Percentiles rank a stretch among this genome's conserved stretches.
phyloP scores from a whole-genome alignment of 2,113 vertebrate species.

The Dicerorhinus sumatrensis region DNA sequence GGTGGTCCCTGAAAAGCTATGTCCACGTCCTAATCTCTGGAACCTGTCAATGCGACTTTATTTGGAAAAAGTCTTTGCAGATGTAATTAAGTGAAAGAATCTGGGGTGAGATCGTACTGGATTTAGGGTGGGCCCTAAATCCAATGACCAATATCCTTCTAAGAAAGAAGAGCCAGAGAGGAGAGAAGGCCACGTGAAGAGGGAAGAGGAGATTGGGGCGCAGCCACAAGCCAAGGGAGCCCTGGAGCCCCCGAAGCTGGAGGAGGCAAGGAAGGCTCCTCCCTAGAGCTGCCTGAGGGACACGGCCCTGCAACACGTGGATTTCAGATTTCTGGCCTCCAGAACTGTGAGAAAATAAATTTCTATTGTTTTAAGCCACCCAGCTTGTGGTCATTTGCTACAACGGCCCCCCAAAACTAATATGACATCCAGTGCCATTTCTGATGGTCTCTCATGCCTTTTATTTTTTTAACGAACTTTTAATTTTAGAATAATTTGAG shows the following conservation, averaged over 20 bases:
- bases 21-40: neutral
- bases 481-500: neutral
- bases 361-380: neutral
- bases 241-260: neutral
- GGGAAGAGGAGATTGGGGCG: neutral
- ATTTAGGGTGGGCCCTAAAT: neutral
- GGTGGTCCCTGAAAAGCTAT: neutral
- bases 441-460: neutral
- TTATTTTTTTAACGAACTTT: neutral
- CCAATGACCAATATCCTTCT: neutral
- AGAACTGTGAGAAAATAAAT: no score
- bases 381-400: neutral
- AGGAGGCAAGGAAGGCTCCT: neutral
- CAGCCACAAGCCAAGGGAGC: neutral
- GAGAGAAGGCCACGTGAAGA: neutral
- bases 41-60: neutral
- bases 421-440: neutral
- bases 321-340: neutral
- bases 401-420: neutral
- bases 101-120: neutral
- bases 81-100: neutral
- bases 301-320: rapidly evolving
- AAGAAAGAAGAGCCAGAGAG: neutral
- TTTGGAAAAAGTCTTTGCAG: neutral
- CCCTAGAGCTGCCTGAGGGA: neutral